phyloP scores from a whole-genome alignment of 2,797 vertebrate species.

The Ataeniobius toweri region DNA sequence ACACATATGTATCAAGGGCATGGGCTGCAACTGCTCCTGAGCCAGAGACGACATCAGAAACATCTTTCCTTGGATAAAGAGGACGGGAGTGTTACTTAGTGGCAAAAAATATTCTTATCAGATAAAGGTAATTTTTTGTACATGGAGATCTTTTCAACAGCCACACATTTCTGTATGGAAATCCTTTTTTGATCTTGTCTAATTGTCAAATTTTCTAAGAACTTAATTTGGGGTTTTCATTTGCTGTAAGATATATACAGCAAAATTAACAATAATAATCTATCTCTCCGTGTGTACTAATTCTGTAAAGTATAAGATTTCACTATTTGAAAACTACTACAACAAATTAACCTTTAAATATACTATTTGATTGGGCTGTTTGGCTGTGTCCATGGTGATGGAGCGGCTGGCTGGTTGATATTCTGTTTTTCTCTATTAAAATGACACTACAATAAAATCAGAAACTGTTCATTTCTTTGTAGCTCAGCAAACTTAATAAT shows the following conservation, averaged over 20 bases:
- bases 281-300: background rate
- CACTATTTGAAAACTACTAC: background rate
- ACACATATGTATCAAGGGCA: background rate
- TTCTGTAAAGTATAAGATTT: background rate
- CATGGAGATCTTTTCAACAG: background rate
- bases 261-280: no score
- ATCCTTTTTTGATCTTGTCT: background rate
- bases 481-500: background rate
- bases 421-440: background rate
- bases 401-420: background rate
- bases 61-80: background rate
- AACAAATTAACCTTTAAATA: background rate
- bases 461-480: background rate
- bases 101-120: background rate
- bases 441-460: background rate
- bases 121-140: background rate
- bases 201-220: background rate
- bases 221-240: background rate
- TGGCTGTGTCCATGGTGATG: background rate
- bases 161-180: background rate
- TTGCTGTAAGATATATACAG: no score
- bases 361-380: background rate
- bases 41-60: background rate
- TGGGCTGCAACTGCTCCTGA: background rate
- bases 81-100: background rate